These are phyloP conservation scores for Premnoplex brunnescens DNA, from an alignment of 2,797 vertebrate species.

Conservation along the genomic window DNA sequence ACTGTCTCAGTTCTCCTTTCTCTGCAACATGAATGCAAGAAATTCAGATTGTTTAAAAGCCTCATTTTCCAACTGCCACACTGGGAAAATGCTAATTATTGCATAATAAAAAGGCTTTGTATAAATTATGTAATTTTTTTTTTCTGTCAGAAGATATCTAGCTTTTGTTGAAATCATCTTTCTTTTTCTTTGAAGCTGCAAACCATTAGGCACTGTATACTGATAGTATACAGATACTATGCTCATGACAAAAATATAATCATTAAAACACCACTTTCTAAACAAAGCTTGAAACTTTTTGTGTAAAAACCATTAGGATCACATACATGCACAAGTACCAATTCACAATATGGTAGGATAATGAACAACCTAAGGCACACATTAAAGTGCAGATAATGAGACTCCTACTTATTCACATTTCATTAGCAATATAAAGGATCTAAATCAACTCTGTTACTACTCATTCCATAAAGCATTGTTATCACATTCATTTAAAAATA, in stretches of 20 bases:
- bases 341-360: conserved; percentile 32
- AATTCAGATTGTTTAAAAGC: not conserved
- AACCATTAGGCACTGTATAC: not conserved
- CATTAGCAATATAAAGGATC: conserved; percentile 66
- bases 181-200: conserved; percentile 4
- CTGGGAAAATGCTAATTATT: conserved; percentile 34
- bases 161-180: not conserved
- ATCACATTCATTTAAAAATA: conserved; percentile 57
- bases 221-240: not conserved
- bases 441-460: conserved; percentile 60
- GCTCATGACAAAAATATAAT: conserved; percentile 17
- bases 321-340: conserved; percentile 21
- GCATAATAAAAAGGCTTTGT: not conserved
- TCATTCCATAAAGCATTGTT: conserved; percentile 60
- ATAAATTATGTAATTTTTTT: not conserved
- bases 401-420: conserved; percentile 70
- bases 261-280: conserved; percentile 31
- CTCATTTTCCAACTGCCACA: not conserved
- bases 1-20: not conserved
- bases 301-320: conserved; percentile 34
- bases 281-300: conserved; percentile 49
- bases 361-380: conserved; percentile 59
- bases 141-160: not conserved
- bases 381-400: conserved; percentile 66
- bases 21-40: not conserved